A percentile compares a stretch with the other conserved stretches of the same genome.
Evolutionary conservation across 2,113 vertebrate species (phyloP).

Genomic region (Gobio gobio): DNA sequence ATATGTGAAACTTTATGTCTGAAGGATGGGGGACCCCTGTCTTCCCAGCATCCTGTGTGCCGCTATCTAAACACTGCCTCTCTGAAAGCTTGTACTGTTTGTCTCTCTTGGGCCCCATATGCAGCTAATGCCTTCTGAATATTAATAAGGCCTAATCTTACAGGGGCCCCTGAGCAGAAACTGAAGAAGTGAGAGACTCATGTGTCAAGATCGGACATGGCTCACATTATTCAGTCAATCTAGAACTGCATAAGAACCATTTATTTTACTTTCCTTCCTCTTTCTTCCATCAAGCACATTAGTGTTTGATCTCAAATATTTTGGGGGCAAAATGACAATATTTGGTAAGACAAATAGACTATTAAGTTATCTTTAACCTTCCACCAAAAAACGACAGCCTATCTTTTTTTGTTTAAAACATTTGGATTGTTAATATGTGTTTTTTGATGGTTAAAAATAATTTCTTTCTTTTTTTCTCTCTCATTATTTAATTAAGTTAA

Average conservation of each 20-base stretch:
- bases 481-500: not conserved
- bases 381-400: no score
- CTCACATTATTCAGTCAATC: not conserved
- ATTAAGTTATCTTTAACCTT: not conserved
- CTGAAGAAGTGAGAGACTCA: not conserved
- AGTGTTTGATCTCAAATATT: not conserved
- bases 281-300: not conserved
- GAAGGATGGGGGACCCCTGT: slow-evolving; percentile 26
- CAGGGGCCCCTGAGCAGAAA: not conserved
- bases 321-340: not conserved
- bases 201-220: not conserved
- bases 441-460: no score
- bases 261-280: not conserved
- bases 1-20: slow-evolving; percentile 22
- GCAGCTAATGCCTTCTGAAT: slow-evolving; percentile 67
- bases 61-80: slow-evolving; percentile 62
- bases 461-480: no score
- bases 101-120: slow-evolving; percentile 59
- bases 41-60: slow-evolving; percentile 59
- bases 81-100: slow-evolving; percentile 72
- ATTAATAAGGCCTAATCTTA: slow-evolving; percentile 59
- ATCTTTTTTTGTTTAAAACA: no score
- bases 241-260: not conserved
- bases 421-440: no score
- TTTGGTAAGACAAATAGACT: not conserved